phyloP scores from a whole-genome alignment of 2,113 vertebrate genomes.

The Axis porcinus region DNA sequence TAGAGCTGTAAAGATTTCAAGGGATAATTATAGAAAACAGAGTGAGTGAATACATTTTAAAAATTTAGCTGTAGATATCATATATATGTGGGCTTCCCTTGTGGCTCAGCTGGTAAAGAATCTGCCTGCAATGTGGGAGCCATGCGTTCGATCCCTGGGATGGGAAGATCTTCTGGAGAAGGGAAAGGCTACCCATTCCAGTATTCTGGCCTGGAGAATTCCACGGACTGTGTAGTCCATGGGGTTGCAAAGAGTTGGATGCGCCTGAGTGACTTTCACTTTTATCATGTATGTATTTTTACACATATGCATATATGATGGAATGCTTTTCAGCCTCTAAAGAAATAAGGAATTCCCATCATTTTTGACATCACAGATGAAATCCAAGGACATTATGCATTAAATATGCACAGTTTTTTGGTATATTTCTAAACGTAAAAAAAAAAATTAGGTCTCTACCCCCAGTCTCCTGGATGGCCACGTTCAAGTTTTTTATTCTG shows the following conservation, averaged over 20 bases:
- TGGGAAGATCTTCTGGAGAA: not conserved
- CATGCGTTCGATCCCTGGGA: not conserved
- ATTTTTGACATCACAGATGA: not conserved
- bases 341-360: not conserved
- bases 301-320: not conserved
- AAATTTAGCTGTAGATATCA: not conserved
- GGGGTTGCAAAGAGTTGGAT: not conserved
- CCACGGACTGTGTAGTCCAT: not conserved
- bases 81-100: not conserved
- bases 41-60: not conserved
- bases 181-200: not conserved
- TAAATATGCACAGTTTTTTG: not conserved
- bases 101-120: not conserved
- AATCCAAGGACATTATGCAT: not conserved
- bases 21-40: not conserved
- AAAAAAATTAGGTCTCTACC: not conserved
- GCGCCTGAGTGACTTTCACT: not conserved
- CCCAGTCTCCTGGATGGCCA: not conserved
- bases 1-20: not conserved
- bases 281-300: not conserved
- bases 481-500: no score
- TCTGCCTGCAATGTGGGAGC: not conserved
- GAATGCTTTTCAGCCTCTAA: not conserved
- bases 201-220: not conserved
- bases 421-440: not conserved